Base-by-base conservation (phyloP, 2,113 vertebrate genomes). In the Seriola rivoliana region DNA sequence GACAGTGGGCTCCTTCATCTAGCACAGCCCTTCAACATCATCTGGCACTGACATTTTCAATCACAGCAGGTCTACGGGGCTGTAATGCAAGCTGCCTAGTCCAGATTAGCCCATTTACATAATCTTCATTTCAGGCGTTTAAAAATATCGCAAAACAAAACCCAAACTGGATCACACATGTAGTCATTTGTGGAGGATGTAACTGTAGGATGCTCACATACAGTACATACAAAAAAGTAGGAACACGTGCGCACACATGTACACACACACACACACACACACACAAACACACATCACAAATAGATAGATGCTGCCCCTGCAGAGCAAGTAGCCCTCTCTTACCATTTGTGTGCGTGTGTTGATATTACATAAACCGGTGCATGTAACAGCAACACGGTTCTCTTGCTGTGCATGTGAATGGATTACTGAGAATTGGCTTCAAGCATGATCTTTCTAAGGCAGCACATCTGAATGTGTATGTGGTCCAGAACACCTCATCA, bases 81-180 rank as follows among this genome's bases (percentile, higher is more conserved):
- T 71, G 66, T 62, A 82, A 77, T 64, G 46, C 79, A 50, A 82
- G 75, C 68, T 71, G 70, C 76, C 86, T 87, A 50, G 85, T 73
- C 75, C 79, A 91, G 81, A 92, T 92, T 88, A 90, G 80, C 71
- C 86, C 76, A 73, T 65, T 92, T 92, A 88, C 66, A 82, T 88
- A 92, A 92, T 81, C 50, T 78, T 87, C 36, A 84, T 86, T 90
- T 90, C 48, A 90, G 81, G 81, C 0, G 32, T 88, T 87, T 88
- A 89, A 92, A 92, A 91, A 91, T 87, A 89, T 81, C 85, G 1
- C 72, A 58, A 84, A 83, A 88, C 82, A 88, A 88, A 92, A 79
- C 17, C 12, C 32, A 70, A 82, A 71, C 81, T 52, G 66, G 55
- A 72, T 80, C 54, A 16, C 72, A 71, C 36, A 17, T 9, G 4